These are phyloP conservation scores for Danionella cerebrum DNA, from an alignment of 2,113 vertebrate genomes.

Conservation along the genomic window DNA sequence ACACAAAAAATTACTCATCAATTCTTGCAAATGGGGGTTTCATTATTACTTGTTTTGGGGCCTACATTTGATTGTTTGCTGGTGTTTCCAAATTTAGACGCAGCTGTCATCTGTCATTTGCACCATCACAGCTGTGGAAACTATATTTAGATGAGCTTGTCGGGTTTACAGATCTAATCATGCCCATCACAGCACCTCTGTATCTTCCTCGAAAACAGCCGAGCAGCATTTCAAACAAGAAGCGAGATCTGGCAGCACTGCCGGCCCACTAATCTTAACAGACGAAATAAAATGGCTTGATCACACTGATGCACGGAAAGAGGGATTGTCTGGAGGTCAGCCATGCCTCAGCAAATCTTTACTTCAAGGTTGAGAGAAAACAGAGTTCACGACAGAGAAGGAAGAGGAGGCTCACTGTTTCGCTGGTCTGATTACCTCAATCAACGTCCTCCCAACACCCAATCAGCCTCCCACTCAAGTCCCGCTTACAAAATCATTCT, in stretches of 20 bases:
- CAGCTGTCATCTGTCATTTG: constrained; percentile 46
- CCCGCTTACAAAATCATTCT: background rate
- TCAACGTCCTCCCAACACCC: constrained; percentile 16
- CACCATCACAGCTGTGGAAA: constrained; percentile 48
- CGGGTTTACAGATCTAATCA: constrained; percentile 59
- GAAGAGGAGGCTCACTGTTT: background rate
- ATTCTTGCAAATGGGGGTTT: background rate
- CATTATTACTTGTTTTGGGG: background rate
- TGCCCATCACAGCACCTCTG: constrained; percentile 49
- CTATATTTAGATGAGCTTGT: constrained; percentile 58
- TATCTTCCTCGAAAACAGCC: constrained; percentile 14
- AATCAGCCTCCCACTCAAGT: constrained; percentile 11
- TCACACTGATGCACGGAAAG: background rate
- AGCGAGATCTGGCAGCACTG: background rate
- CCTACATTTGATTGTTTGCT: background rate
- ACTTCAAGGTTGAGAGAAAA: background rate
- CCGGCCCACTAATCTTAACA: background rate
- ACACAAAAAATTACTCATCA: no score
- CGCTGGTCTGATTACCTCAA: constrained; percentile 32
- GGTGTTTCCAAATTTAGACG: constrained; percentile 14
- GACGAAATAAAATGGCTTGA: background rate
- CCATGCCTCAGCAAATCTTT: background rate
- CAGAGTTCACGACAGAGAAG: background rate
- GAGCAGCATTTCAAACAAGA: background rate
- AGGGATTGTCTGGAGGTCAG: background rate